A percentile compares a stretch with the other conserved stretches of the same genome.
Evolutionary conservation across 35 echinoderm and acorn worm species (phyloP).

Genomic region (Anneissia japonica): DNA sequence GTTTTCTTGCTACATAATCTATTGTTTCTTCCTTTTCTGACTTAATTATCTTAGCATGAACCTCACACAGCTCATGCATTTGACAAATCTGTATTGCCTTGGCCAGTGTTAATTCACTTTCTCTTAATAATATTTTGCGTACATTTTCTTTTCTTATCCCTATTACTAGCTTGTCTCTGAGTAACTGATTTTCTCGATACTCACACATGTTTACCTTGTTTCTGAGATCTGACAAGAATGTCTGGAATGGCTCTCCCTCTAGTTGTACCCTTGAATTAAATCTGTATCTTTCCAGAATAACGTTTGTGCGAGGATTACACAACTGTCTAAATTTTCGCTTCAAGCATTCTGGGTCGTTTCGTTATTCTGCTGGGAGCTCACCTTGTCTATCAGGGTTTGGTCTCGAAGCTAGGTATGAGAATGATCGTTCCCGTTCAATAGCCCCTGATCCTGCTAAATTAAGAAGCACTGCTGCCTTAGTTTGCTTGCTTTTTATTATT

Average conservation of each 20-base stretch:
- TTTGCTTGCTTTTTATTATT: neutral
- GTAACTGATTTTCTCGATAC: constrained; percentile 39
- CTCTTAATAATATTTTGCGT: constrained; percentile 9
- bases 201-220: constrained; percentile 38
- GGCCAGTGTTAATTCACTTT: constrained; percentile 10
- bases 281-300: constrained; percentile 46
- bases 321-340: constrained; percentile 22
- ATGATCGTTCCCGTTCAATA: neutral
- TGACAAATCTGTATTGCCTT: constrained; percentile 49
- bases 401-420: neutral
- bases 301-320: constrained; percentile 30
- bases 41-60: no score
- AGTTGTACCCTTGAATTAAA: constrained; percentile 26
- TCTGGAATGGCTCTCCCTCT: constrained; percentile 1
- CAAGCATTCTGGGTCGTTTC: neutral
- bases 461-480: neutral
- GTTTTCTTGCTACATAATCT: no score
- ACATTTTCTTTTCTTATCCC: constrained; percentile 19
- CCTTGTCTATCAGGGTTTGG: no score
- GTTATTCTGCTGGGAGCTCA: neutral
- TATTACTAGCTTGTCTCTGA: constrained; percentile 25
- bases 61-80: constrained; percentile 32
- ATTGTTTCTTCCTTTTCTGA: no score
- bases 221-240: constrained; percentile 31
- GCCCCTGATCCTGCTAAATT: neutral